A percentile compares a stretch with the other conserved stretches of the same genome.
Evolutionary conservation across 2,113 vertebrate genomes (phyloP).

Genomic region (Pluvialis apricaria): DNA sequence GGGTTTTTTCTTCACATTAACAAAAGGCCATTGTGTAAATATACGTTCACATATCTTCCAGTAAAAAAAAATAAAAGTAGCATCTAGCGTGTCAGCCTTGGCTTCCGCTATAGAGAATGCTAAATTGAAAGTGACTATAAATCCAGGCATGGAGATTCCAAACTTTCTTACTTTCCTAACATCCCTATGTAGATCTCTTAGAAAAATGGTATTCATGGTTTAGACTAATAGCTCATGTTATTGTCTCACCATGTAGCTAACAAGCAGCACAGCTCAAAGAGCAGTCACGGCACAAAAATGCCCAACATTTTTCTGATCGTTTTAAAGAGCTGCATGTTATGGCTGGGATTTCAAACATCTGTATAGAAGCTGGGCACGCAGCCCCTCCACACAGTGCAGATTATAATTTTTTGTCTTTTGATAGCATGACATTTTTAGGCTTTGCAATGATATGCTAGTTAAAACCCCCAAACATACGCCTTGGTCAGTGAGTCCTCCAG

Average conservation of each 20-base stretch:
- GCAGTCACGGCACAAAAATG: neutral
- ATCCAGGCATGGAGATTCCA: neutral
- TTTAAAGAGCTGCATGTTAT: neutral
- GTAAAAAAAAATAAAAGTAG: neutral
- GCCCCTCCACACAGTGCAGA: fast-evolving
- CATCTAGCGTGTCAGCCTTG: neutral
- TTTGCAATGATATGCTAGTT: neutral
- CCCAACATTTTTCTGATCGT: neutral
- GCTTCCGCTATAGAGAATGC: neutral
- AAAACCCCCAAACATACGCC: neutral
- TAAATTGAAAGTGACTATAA: neutral
- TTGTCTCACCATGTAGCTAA: neutral
- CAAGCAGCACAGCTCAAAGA: neutral
- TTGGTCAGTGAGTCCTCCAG: neutral
- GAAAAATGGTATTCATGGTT: neutral
- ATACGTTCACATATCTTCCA: neutral
- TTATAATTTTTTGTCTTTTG: neutral
- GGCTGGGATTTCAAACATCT: neutral
- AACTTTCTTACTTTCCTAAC: neutral
- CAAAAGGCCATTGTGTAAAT: neutral
- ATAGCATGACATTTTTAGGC: fast-evolving
- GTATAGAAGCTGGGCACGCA: neutral
- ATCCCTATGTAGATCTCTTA: neutral
- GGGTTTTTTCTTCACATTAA: neutral
- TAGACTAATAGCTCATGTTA: neutral